Conservation (phyloP, 2,888 invertebrate genomes). For the Orgyia antiqua region DNA sequence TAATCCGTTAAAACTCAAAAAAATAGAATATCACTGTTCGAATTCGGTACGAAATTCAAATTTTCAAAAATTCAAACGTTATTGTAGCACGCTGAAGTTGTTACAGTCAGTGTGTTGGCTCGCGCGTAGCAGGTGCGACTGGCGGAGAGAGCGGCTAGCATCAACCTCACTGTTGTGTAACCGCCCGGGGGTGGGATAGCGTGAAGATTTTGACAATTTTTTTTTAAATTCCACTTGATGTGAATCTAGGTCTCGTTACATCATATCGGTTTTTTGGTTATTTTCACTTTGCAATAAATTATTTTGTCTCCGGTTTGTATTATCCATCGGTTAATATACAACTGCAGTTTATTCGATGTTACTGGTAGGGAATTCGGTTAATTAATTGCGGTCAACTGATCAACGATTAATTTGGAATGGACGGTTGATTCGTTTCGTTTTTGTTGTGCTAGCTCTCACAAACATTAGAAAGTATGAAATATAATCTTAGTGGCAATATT, state of each 20-base stretch:
- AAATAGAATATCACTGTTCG: slow-evolving; percentile 16
- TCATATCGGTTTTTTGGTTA: slow-evolving; percentile 25
- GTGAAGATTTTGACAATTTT: slow-evolving; percentile 33
- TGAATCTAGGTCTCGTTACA: slow-evolving; percentile 31
- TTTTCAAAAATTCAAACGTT: slow-evolving; percentile 33
- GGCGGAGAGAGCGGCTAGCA: slow-evolving; percentile 22
- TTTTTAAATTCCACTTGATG: slow-evolving; percentile 28
- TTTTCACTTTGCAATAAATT: slow-evolving; percentile 22
- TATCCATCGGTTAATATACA: slow-evolving; percentile 3
- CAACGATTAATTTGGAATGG: not conserved
- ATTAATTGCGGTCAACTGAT: not conserved
- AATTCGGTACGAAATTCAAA: slow-evolving; percentile 34
- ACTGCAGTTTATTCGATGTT: not conserved
- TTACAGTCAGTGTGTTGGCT: slow-evolving; percentile 15
- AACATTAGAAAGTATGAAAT: slow-evolving; percentile 4
- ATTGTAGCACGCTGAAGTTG: slow-evolving; percentile 22
- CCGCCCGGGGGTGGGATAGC: slow-evolving; percentile 26
- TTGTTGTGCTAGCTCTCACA: not conserved
- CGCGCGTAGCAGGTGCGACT: slow-evolving; percentile 55
- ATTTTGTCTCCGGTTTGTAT: slow-evolving; percentile 9
- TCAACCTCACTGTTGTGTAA: slow-evolving; percentile 35
- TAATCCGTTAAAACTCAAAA: slow-evolving; percentile 10
- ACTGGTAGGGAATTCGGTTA: not conserved
- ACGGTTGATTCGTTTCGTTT: not conserved
- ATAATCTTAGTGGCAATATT: slow-evolving; percentile 1